Percentiles rank a stretch among this genome's conserved stretches.
These are phyloP conservation scores for Platichthys flesus DNA, from an alignment of 2,113 vertebrate genomes.

Conservation along the genomic window DNA sequence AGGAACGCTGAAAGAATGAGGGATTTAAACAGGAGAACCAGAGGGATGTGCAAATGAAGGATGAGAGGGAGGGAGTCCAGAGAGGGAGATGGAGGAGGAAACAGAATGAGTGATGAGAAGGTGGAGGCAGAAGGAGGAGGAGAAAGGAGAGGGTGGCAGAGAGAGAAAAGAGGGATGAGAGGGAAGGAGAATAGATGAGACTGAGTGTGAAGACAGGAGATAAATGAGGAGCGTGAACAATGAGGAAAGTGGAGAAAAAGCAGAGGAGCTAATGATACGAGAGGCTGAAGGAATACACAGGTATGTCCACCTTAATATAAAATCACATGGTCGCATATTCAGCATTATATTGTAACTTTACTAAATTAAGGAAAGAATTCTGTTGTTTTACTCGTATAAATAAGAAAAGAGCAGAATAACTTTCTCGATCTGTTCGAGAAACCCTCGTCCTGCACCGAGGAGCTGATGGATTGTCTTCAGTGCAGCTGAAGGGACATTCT, in stretches of 20 bases:
- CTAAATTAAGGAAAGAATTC: too few species aligned
- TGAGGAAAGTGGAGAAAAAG: constrained; percentile 9
- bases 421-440: neutral
- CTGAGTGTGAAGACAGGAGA: constrained; percentile 16
- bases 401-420: neutral
- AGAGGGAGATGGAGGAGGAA: constrained; percentile 54
- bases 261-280: constrained; percentile 15
- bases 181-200: constrained; percentile 42
- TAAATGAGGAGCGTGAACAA: constrained; percentile 30
- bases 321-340: neutral
- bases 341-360: neutral
- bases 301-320: neutral
- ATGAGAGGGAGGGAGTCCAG: constrained; percentile 54
- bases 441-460: neutral
- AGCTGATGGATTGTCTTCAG: neutral
- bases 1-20: constrained; percentile 37
- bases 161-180: constrained; percentile 39
- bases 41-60: constrained; percentile 41
- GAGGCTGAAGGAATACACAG: constrained; percentile 19
- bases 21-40: constrained; percentile 12
- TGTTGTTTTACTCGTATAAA: neutral
- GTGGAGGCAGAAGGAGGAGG: constrained; percentile 45
- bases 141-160: constrained; percentile 31
- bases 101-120: constrained; percentile 67
- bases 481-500: neutral